These are phyloP conservation scores for Pantherophis vulpinus DNA, from an alignment of 2,797 vertebrate genomes.

Conservation along the genomic window DNA sequence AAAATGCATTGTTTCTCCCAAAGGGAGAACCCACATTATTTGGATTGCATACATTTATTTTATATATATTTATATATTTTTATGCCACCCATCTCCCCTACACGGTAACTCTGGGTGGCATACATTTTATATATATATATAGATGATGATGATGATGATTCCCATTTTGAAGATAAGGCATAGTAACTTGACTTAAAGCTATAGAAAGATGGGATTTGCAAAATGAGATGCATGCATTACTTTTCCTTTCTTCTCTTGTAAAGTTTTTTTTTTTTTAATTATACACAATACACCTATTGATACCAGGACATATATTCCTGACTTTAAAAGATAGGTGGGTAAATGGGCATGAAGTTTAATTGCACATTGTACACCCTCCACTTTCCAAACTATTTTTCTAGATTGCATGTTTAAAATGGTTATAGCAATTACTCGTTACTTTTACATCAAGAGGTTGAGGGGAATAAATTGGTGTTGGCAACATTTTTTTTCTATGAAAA, in stretches of 20 bases:
- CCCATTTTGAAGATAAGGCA: not conserved
- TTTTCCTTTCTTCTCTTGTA: not conserved
- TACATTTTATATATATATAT: too few relatives aligned
- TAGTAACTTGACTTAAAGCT: not conserved
- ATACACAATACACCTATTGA: not conserved
- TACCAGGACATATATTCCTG: not conserved
- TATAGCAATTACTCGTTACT: not conserved
- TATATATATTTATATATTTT: too few relatives aligned
- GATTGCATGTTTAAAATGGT: not conserved
- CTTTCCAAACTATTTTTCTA: not conserved
- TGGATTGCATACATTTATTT: too few relatives aligned
- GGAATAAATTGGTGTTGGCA: not conserved
- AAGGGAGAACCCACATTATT: too few relatives aligned
- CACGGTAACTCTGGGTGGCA: too few relatives aligned
- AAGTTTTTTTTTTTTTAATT: not conserved
- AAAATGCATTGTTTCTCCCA: too few relatives aligned
- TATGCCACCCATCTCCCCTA: too few relatives aligned
- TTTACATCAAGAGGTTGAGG: not conserved
- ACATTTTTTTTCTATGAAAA: not conserved
- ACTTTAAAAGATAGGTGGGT: not conserved
- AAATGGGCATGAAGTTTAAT: not conserved
- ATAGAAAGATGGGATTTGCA: not conserved
- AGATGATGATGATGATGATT: not conserved
- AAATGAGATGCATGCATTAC: not conserved
- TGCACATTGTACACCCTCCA: not conserved